Conservation (phyloP, 53 echinoderm and acorn worm species). For the Holothuria leucospilota region DNA sequence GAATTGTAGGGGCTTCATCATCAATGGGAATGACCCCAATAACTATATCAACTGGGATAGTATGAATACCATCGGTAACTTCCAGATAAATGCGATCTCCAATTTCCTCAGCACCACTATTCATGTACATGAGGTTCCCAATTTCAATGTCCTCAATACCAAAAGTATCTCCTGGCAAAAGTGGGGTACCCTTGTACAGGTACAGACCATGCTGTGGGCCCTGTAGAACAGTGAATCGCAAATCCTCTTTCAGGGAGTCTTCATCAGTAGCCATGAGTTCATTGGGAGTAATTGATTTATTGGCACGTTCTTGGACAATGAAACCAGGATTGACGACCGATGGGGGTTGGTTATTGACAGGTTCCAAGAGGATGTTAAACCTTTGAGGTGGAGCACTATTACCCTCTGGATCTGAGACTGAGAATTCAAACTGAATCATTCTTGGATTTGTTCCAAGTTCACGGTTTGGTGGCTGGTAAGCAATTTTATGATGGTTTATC, state of each 20-base stretch:
- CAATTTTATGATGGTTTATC: conserved; percentile 94
- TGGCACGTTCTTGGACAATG: conserved; percentile 75
- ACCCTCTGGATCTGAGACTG: conserved; percentile 84
- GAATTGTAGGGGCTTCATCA: conserved; percentile 95
- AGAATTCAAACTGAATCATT: conserved; percentile 80
- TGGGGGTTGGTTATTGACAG: conserved; percentile 97
- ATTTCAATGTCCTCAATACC: conserved; percentile 77
- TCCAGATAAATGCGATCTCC: conserved; percentile 75
- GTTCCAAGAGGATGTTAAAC: conserved; percentile 80
- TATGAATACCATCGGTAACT: conserved; percentile 93
- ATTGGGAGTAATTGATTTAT: conserved; percentile 62
- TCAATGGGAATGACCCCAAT: conserved; percentile 85
- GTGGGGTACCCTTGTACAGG: conserved; percentile 63
- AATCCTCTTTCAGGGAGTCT: conserved; percentile 73
- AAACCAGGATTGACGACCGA: conserved; percentile 90
- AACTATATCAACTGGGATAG: conserved; percentile 80
- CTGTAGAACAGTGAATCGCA: conserved; percentile 71
- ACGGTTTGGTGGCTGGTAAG: conserved; percentile 89
- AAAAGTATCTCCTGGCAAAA: conserved; percentile 78
- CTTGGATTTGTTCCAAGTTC: conserved; percentile 93
- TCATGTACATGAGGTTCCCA: conserved; percentile 68
- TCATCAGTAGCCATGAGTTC: conserved; percentile 88
- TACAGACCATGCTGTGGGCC: conserved; percentile 64
- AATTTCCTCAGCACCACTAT: conserved; percentile 84
- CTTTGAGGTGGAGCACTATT: conserved; percentile 78